Evolutionary conservation across 2,797 vertebrate genomes (phyloP).

Genomic region (Perodicticus potto): DNA sequence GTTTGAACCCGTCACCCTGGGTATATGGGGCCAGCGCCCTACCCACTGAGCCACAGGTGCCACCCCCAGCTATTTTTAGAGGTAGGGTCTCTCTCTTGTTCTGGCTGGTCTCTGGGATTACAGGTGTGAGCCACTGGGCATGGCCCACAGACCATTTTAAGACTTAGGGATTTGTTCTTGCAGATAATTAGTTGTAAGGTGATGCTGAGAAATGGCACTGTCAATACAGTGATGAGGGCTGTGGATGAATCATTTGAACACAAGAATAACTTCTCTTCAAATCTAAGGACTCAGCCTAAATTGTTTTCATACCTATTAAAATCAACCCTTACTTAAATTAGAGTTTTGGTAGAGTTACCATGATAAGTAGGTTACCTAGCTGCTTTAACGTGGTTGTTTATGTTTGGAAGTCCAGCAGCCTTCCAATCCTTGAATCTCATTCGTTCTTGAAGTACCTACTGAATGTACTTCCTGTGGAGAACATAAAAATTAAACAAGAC

Average conservation of each 20-base stretch:
- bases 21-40: no score
- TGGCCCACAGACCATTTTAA: conserved; percentile 28
- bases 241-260: conserved; percentile 57
- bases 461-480: conserved; percentile 43
- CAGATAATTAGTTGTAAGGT: conserved; percentile 1
- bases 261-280: conserved; percentile 58
- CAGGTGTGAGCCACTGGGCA: no score
- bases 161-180: conserved; percentile 56
- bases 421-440: conserved; percentile 30
- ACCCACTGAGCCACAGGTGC: no score
- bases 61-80: no score
- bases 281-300: conserved; percentile 55
- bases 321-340: conserved; percentile 60
- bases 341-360: conserved; percentile 32
- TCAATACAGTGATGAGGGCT: conserved; percentile 53
- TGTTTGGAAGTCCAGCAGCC: background rate
- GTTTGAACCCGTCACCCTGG: no score
- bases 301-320: conserved; percentile 73
- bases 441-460: conserved; percentile 47
- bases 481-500: conserved; percentile 26
- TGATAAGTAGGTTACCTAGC: conserved; percentile 41
- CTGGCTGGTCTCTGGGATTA: no score
- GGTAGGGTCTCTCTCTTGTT: no score
- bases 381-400: background rate
- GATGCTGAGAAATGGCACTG: background rate